phyloP scores from a whole-genome alignment of 1,140 invertebrate genomes.

The Dendrolimus punctatus region DNA sequence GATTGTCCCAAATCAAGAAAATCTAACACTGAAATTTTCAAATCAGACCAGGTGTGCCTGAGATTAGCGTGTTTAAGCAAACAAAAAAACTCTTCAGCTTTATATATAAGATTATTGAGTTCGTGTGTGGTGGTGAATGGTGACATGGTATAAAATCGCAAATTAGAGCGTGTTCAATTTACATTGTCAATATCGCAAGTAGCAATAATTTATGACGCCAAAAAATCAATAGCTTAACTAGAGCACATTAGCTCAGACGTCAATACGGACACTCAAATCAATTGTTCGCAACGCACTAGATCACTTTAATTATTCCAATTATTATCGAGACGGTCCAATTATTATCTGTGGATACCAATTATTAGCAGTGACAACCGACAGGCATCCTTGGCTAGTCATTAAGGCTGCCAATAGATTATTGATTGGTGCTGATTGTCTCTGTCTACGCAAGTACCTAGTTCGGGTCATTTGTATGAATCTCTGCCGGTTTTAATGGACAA shows the following conservation, averaged over 20 bases:
- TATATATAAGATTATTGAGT: no score
- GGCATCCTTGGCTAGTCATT: conserved; percentile 64
- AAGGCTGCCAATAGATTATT: conserved; percentile 65
- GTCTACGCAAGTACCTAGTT: conserved; percentile 29
- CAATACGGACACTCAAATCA: conserved; percentile 17
- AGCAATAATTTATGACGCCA: no score
- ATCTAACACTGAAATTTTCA: no score
- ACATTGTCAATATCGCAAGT: no score
- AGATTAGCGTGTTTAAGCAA: no score
- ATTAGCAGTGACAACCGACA: conserved; percentile 37
- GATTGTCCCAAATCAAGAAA: no score
- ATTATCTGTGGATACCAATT: conserved; percentile 50
- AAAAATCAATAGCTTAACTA: neutral
- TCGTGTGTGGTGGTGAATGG: no score
- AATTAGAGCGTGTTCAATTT: no score
- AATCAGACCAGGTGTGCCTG: no score
- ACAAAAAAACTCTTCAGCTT: no score
- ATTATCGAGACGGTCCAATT: conserved; percentile 54
- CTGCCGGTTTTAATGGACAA: conserved; percentile 55
- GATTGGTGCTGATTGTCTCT: conserved; percentile 65
- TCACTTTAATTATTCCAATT: conserved; percentile 63
- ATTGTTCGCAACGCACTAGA: conserved; percentile 23
- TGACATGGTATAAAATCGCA: no score
- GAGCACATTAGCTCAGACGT: conserved; percentile 1
- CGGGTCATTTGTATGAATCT: conserved; percentile 65